Base-by-base conservation (phyloP, 2,113 vertebrate genomes). In the Geothlypis trichas region DNA sequence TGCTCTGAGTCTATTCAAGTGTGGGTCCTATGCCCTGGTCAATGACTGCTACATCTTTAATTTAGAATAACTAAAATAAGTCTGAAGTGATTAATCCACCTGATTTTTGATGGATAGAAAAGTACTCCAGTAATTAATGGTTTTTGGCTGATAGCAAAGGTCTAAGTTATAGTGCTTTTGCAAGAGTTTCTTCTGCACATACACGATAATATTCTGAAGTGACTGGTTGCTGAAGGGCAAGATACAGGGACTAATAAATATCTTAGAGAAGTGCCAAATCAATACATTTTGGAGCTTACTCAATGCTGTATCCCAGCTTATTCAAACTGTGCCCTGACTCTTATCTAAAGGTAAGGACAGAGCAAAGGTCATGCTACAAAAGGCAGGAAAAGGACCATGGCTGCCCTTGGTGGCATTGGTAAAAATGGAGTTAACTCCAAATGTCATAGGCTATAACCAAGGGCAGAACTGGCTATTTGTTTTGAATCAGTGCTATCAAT, bases 401-500 rank as follows among this genome's bases (percentile, higher is more conserved):
- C 54, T 89, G 44, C 46, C 86, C 63, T 83, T 78, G 42, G 58
- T 96, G 84, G 72, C 84, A 17, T 7, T 84, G 51, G 33, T 65
- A 52, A 82, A 89, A 96, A 66, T 90, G 63, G 84, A 84, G 47
- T 91, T 94, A 92, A 94, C 78, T 84, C 71, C 82, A 94, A 76
- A 87, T 90, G 65, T 93, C 93, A 82, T 18, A 28, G 57, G 57
- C 63, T 90, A 79, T 75, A 95, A 95, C 73, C 91, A 82, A 80
- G 90, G 74, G 58, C 71, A 67, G 82, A 95, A 90, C 87, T 95
- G 94, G 71, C 94, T 91, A 77, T 92, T 86, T 51, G 10, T 94
- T 93, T 96, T 89, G 82, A 94, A 77, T 93, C 91, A 78, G 75
- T 83, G 82, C 82, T 94, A 81, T 96, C 96, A 94, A 92, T 91